Conservation (phyloP, 2,797 vertebrate species). For the Trachops cirrhosus region DNA sequence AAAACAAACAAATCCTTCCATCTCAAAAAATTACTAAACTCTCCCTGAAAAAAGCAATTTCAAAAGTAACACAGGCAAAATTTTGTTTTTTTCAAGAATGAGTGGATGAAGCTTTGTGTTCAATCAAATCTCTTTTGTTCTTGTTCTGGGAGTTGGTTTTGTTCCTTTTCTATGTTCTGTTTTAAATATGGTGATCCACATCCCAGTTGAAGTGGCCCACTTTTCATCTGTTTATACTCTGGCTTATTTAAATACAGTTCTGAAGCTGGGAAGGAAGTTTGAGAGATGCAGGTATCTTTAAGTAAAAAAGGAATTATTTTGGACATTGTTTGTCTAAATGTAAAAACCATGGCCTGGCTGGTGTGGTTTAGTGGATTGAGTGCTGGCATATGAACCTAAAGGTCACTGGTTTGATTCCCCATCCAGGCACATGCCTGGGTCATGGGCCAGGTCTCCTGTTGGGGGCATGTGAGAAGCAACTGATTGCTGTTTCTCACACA, state of each 20-base stretch:
- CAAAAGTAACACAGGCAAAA: not conserved
- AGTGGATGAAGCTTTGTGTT: not conserved
- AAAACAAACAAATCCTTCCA: not conserved
- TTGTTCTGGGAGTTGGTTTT: not conserved
- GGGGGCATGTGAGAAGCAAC: too few relatives aligned
- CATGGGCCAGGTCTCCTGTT: too few relatives aligned
- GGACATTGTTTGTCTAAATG: conserved; percentile 6
- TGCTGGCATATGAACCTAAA: not conserved
- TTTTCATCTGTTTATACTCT: conserved; percentile 25
- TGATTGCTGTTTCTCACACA: too few relatives aligned
- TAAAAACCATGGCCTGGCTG: not conserved
- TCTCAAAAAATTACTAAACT: not conserved
- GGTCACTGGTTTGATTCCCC: not conserved
- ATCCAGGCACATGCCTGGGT: not conserved
- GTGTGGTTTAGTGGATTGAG: not conserved
- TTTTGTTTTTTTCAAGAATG: not conserved
- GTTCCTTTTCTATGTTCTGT: not conserved
- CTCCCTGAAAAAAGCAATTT: not conserved
- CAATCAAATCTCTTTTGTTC: not conserved
- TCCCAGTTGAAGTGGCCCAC: not conserved
- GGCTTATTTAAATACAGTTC: conserved; percentile 1
- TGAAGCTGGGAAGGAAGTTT: not conserved
- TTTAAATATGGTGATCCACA: not conserved
- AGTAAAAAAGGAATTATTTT: not conserved
- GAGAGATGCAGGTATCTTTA: not conserved